phyloP scores from a whole-genome alignment of 1,140 invertebrate species.

The Drosophila rhopaloa region DNA sequence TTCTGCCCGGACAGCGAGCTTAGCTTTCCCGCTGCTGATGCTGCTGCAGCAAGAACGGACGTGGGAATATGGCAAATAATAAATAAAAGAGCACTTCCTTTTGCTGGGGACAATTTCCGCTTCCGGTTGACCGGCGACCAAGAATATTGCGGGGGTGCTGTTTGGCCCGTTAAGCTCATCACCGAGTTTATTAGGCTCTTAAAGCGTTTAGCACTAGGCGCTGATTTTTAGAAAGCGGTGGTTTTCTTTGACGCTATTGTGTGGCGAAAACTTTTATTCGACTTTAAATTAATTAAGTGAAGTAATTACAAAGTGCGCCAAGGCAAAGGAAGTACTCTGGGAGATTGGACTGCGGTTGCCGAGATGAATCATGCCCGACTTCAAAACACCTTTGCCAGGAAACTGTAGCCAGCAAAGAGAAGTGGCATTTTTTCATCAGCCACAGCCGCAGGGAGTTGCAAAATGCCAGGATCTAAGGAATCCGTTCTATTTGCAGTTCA shows the following conservation, averaged over 20 bases:
- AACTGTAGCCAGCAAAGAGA: constrained; percentile 25
- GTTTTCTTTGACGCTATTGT: constrained; percentile 36
- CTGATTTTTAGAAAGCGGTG: background rate
- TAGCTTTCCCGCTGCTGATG: constrained; percentile 19
- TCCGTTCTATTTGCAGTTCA: constrained; percentile 36
- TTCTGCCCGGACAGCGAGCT: constrained; percentile 67
- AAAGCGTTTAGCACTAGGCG: constrained; percentile 48
- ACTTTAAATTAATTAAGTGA: constrained; percentile 58
- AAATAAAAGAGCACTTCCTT: constrained; percentile 38
- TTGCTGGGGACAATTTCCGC: constrained; percentile 69
- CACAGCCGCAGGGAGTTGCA: constrained; percentile 34
- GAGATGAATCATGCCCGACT: constrained; percentile 28
- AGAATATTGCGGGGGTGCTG: constrained; percentile 34
- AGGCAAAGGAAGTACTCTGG: constrained; percentile 45
- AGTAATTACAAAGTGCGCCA: constrained; percentile 49
- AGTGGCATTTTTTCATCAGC: constrained; percentile 18
- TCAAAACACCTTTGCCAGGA: constrained; percentile 46
- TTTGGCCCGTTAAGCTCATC: constrained; percentile 71
- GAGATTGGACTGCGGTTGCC: constrained; percentile 53
- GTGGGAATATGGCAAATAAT: constrained; percentile 30
- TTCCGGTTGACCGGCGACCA: constrained; percentile 64
- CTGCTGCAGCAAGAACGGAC: constrained; percentile 15
- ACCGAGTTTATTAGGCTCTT: constrained; percentile 60
- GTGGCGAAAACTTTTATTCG: constrained; percentile 30
- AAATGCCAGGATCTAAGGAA: constrained; percentile 1